Evolutionary conservation across 2,888 invertebrate genomes (phyloP).

Genomic region (Drosophila seclusa): DNA sequence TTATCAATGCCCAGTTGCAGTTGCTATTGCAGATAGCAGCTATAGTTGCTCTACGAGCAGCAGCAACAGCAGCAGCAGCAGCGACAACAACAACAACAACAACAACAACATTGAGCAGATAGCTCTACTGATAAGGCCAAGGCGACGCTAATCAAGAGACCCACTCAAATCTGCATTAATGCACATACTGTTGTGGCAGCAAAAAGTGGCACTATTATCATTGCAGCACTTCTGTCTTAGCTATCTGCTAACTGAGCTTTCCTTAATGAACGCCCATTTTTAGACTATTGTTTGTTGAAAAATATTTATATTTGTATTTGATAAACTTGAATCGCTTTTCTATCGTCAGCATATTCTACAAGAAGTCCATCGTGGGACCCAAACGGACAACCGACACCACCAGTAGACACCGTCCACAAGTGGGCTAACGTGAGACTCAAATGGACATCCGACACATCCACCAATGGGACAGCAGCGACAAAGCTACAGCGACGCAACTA

Average conservation of each 20-base stretch:
- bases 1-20: constrained; percentile 37
- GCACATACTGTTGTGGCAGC: not conserved
- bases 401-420: too few relatives aligned
- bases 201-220: not conserved
- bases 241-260: not conserved
- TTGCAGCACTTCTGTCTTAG: not conserved
- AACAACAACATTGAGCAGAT: constrained; percentile 1
- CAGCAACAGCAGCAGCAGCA: not conserved
- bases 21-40: constrained; percentile 3
- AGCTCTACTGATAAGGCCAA: constrained; percentile 36
- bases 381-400: too few relatives aligned
- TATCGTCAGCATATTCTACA: too few relatives aligned
- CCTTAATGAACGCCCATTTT: not conserved
- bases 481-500: too few relatives aligned
- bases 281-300: not conserved
- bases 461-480: too few relatives aligned
- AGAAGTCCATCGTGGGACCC: too few relatives aligned
- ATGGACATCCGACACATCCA: too few relatives aligned
- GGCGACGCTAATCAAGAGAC: constrained; percentile 20
- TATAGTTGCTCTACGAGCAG: constrained; percentile 10
- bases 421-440: too few relatives aligned
- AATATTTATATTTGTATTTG: too few relatives aligned
- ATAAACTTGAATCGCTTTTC: too few relatives aligned
- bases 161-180: constrained; percentile 21
- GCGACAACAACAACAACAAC: not conserved